A percentile compares a stretch with the other conserved stretches of the same genome.
These are phyloP conservation scores for Eurytoma adleriae DNA, from an alignment of 2,888 invertebrate species.

Conservation along the genomic window DNA sequence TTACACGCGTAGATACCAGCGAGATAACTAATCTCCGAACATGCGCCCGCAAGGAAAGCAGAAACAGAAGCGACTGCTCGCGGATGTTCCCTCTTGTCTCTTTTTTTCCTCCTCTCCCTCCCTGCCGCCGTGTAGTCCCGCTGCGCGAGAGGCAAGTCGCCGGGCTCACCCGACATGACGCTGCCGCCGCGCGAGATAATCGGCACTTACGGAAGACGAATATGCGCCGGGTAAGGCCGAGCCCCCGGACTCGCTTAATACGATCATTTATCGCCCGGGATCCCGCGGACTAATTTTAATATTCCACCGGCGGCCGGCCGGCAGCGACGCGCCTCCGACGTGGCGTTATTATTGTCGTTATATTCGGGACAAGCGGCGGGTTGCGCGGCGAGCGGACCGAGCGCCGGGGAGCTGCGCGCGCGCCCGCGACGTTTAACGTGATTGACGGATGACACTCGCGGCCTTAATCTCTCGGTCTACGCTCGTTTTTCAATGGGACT, in stretches of 20 bases:
- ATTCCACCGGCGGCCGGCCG: conserved; percentile 16
- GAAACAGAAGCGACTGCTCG: conserved; percentile 50
- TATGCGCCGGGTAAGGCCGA: conserved; percentile 56
- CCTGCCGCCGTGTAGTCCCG: conserved; percentile 33
- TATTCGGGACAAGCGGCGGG: background rate
- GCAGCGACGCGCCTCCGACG: background rate
- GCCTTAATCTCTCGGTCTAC: no score
- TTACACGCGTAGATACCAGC: conserved; percentile 19
- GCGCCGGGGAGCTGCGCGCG: background rate
- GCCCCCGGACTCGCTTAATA: conserved; percentile 57
- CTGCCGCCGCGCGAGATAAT: conserved; percentile 60
- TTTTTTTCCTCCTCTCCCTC: conserved; percentile 53
- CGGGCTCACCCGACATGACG: conserved; percentile 58
- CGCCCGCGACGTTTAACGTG: conserved; percentile 14
- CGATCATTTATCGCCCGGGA: conserved; percentile 58
- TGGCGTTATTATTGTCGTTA: background rate
- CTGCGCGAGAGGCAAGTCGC: conserved; percentile 29
- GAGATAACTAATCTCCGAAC: conserved; percentile 27
- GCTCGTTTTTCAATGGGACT: no score
- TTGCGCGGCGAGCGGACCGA: background rate
- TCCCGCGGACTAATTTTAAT: conserved; percentile 49
- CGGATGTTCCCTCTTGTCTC: background rate
- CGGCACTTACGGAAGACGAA: conserved; percentile 62
- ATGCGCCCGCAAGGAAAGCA: conserved; percentile 14
- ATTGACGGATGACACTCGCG: conserved; percentile 37